A percentile compares a stretch with the other conserved stretches of the same genome.
Conservation (phyloP, 2,888 invertebrate genomes). For the Heliconius ethilla region DNA sequence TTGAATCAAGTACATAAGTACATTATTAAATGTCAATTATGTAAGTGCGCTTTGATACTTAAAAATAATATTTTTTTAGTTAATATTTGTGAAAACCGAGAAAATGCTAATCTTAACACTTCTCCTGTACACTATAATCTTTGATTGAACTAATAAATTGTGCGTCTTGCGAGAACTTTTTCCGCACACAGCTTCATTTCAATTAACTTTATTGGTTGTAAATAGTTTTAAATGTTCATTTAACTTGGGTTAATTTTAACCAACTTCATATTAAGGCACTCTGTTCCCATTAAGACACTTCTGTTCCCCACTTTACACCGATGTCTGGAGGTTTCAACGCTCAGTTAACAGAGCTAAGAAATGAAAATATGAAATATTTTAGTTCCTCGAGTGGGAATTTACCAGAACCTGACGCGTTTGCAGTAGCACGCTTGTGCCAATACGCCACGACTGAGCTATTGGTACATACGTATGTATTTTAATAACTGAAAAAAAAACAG, state of each 20-base stretch:
- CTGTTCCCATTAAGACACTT: no score
- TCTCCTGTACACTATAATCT: neutral
- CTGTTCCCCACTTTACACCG: no score
- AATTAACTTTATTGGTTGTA: constrained; percentile 16
- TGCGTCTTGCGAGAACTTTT: constrained; percentile 14
- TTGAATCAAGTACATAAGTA: no score
- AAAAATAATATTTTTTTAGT: neutral
- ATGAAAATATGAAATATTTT: no score
- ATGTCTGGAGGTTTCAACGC: no score
- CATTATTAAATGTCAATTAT: no score
- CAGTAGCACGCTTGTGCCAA: no score
- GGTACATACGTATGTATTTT: neutral
- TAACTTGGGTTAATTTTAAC: neutral
- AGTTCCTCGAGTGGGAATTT: no score
- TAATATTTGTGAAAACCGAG: neutral
- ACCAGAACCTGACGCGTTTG: no score
- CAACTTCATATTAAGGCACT: no score
- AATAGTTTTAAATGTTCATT: neutral
- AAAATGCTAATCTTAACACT: neutral
- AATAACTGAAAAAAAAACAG: neutral
- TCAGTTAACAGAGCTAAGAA: no score
- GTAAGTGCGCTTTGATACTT: neutral
- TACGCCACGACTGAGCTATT: no score
- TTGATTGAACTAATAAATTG: constrained; percentile 16
- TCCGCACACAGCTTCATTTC: constrained; percentile 15